Base-by-base conservation (phyloP, 2,888 invertebrate genomes). In the Lithophane semibrunnea region DNA sequence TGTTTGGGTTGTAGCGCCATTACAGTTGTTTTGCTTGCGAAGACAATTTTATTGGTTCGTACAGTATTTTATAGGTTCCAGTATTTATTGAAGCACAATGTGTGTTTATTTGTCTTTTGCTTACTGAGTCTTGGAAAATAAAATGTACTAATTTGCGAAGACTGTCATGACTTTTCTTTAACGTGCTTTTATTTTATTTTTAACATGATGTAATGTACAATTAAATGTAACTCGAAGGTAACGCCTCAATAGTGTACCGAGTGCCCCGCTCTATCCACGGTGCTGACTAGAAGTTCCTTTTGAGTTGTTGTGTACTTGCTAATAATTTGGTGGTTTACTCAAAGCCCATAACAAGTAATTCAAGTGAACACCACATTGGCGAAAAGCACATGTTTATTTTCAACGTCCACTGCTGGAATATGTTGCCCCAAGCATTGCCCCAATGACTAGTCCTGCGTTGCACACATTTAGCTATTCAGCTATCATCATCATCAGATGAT, bases 31-130 rank as follows among this genome's bases (percentile, higher is more conserved):
- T 74, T 66, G 52, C 58, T 66, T 65, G 13, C 10, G 42, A 42
- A 56, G 64, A 58, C n/a, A 71, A 68, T 76, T 82, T 76, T 64
- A 76, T 82, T 56, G n/a, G 44, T 75, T 61, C 2, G 68, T 73
- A 0, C 42, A 24, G n/a, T 42, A 3, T 63, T 85, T 74, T 74
- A 68, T 64, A 44, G 67, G 16, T 60, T 58, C 5, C 12, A 37
- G 42, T 47, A 47, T 65, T 80, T 68, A 73, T 49, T 73, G 18
- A 9, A 44, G n/a, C 18, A 44, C 10, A 29, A 1, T 47, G 2
- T 75, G n/a, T 49, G 10, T 77, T 63, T 61, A 42, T 61, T 76
- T 24, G 12, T 13, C 5, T 42, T 42, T 61, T 8, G 18, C 49
- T 56, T 66, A n/a, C 29, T 63, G 21, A 77, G 4, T 56, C 1